phyloP scores from a whole-genome alignment of 1,140 invertebrate genomes.

The Periplaneta americana region DNA sequence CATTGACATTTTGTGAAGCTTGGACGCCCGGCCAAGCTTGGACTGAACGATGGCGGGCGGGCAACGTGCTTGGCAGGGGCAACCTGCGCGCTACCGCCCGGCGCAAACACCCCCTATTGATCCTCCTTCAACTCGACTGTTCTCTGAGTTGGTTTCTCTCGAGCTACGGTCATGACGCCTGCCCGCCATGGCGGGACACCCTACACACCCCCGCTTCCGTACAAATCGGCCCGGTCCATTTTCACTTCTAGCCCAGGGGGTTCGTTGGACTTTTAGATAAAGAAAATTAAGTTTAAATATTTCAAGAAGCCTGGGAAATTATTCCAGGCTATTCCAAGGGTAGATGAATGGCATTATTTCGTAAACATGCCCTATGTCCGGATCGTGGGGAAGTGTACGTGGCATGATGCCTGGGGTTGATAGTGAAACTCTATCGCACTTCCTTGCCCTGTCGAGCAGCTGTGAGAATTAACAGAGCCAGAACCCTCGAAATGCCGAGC shows the following conservation, averaged over 20 bases:
- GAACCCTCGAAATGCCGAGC: too few relatives aligned
- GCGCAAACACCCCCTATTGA: slow-evolving; percentile 8
- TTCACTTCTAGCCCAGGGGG: neutral
- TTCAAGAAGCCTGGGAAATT: neutral
- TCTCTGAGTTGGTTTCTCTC: neutral
- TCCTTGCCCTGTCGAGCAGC: too few relatives aligned
- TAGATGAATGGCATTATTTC: too few relatives aligned
- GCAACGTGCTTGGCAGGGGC: slow-evolving; percentile 7
- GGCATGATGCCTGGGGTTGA: too few relatives aligned
- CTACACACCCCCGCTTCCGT: neutral
- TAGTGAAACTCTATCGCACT: too few relatives aligned
- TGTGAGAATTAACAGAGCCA: too few relatives aligned
- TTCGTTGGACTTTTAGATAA: neutral
- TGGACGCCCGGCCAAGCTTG: neutral
- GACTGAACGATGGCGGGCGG: slow-evolving; percentile 3
- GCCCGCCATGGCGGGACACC: neutral
- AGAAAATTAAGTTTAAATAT: neutral
- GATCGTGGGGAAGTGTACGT: too few relatives aligned
- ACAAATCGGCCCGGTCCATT: neutral
- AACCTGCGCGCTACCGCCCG: neutral
- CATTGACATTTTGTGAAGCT: neutral
- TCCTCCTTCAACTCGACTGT: neutral
- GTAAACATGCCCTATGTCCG: too few relatives aligned
- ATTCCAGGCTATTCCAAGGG: neutral
- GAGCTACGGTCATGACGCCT: neutral